Conservation (phyloP, 2,797 vertebrate genomes). For the Australoheros facetus region DNA sequence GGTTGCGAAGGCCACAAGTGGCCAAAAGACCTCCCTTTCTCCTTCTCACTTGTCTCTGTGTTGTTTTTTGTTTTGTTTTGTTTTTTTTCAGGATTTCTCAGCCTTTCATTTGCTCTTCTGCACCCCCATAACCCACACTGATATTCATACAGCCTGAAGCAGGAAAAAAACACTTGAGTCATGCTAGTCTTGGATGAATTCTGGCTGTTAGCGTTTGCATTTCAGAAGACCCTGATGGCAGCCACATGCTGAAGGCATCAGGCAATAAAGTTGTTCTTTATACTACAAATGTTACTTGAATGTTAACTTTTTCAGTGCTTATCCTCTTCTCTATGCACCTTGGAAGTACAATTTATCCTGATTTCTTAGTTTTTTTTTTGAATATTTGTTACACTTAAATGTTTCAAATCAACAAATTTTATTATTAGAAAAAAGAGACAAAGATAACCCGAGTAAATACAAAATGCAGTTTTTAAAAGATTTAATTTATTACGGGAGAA, state of each 20-base stretch:
- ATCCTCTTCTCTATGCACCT: background rate
- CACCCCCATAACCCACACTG: constrained; percentile 46
- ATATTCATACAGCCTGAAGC: constrained; percentile 54
- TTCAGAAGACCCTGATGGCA: background rate
- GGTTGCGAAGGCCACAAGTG: constrained; percentile 83
- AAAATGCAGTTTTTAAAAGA: background rate
- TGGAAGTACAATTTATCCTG: background rate
- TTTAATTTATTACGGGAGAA: background rate
- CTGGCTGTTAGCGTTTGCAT: background rate
- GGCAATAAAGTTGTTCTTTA: background rate
- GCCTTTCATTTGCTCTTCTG: constrained; percentile 42
- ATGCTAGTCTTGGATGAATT: background rate
- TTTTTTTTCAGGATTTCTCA: constrained; percentile 48
- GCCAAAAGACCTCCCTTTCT: constrained; percentile 74
- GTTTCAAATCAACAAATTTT: background rate
- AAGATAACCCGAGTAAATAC: background rate
- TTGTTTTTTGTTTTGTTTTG: background rate
- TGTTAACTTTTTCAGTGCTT: background rate
- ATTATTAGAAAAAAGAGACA: background rate
- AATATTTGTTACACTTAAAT: background rate
- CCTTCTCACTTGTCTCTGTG: constrained; percentile 27
- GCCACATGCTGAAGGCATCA: too few relatives aligned
- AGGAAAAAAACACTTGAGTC: background rate
- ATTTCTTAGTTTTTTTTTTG: background rate
- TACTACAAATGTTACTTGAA: background rate